Evolutionary conservation across 1,140 invertebrate species (phyloP).

Genomic region (Pseudobourletiella spinata): DNA sequence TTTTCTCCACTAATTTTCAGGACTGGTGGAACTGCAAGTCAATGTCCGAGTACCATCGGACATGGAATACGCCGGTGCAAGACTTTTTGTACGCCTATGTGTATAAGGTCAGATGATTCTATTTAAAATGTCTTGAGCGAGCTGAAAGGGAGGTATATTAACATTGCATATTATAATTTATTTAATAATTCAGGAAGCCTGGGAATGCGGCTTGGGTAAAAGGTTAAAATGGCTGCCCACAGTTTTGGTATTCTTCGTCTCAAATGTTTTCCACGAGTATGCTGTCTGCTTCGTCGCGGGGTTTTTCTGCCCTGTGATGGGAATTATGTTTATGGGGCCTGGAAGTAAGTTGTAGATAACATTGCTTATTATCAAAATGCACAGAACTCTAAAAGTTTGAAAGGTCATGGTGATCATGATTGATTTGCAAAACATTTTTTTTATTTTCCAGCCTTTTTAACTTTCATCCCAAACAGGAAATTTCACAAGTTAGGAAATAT

Average conservation of each 20-base stretch:
- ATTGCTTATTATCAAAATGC: too few relatives aligned
- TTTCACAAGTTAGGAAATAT: conserved; percentile 57
- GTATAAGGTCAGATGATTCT: conserved; percentile 60
- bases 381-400: too few relatives aligned
- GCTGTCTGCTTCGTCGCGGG: conserved; percentile 63
- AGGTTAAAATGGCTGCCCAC: conserved; percentile 27
- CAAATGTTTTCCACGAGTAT: conserved; percentile 74
- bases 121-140: too few relatives aligned
- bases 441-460: conserved; percentile 37
- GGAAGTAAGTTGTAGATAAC: conserved; percentile 40
- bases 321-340: conserved; percentile 56
- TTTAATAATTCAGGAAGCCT: conserved; percentile 44
- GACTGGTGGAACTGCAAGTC: conserved; percentile 62
- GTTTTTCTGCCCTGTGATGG: conserved; percentile 80
- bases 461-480: conserved; percentile 48
- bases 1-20: too few relatives aligned
- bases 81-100: conserved; percentile 90
- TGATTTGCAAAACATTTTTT: too few relatives aligned
- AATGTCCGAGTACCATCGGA: conserved; percentile 72
- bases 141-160: not conserved
- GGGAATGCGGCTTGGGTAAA: conserved; percentile 44
- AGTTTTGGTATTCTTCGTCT: conserved; percentile 48
- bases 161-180: conserved; percentile 44
- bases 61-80: conserved; percentile 89
- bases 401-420: too few relatives aligned